Evolutionary conservation across 2,888 invertebrate species (phyloP), one percentile per base, ranked within the genome.

Genomic region (Hedya salicella): DNA sequence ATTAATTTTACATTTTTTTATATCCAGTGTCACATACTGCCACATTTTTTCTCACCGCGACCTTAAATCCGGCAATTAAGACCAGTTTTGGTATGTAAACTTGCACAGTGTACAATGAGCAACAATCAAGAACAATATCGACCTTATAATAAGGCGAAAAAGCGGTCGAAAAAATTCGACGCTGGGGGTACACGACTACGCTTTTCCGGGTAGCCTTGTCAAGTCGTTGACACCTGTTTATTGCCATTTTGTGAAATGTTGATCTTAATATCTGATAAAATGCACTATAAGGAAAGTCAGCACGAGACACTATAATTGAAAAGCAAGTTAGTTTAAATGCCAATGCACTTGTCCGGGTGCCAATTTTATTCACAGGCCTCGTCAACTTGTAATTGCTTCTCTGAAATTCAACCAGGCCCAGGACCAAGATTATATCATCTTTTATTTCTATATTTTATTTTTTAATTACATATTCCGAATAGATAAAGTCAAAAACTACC

Each of bases 201-300:
- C 65, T 73, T 77, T 82, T 82, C 83, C 82, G 78, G 80, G 76
- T 80, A 73, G 69, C 81, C 81, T 81, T 81, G 80, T 73, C 69
- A 72, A 70, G 77, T 70, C 74, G 76, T 78, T 81, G 79, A 80
- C 80, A 76, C 73, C 68, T 68, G 52, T 59, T 56, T 70, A 68
- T 68, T 71, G 71, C 68, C 66, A 69, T 74, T 78, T 71, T 69
- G 70, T 70, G 73, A 70, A 75, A 78, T 77, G 72, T 72, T 62
- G 70, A 63, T 70, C 70, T 61, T 61, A 66, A 66, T 66, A 49
- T 16, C 44, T 54, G 66, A 66, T 66, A 66, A 49, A 66, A 60
- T n/a, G 25, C 6, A 9, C 9, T 61, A 61, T 61, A 30, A 66
- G 66, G 66, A 66, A 66, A 66, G 66, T 32, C 48, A 61, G 39